These are phyloP conservation scores for Tiliqua scincoides DNA, from an alignment of 2,113 vertebrate species.

Conservation along the genomic window DNA sequence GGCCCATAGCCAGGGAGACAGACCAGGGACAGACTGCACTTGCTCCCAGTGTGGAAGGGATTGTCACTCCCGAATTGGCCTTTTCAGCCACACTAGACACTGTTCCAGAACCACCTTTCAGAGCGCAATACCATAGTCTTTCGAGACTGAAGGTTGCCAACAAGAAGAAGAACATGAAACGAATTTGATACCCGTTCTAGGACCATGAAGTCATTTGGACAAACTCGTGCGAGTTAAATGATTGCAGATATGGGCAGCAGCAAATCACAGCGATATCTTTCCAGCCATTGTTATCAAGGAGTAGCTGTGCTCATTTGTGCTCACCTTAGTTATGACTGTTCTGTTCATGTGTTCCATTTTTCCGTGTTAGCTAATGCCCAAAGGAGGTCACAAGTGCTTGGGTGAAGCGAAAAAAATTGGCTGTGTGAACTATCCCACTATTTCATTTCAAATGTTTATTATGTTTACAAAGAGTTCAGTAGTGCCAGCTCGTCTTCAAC, in stretches of 20 bases:
- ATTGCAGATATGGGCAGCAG: not conserved
- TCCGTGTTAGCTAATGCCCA: not conserved
- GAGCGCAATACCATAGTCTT: no score
- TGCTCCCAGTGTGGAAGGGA: no score
- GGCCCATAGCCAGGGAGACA: no score
- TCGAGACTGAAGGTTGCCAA: no score
- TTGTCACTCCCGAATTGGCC: no score
- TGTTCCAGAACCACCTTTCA: no score
- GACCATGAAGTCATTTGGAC: not conserved
- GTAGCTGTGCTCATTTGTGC: not conserved
- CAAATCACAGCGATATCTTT: not conserved
- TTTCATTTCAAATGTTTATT: not conserved
- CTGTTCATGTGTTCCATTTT: not conserved
- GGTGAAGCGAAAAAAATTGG: not conserved
- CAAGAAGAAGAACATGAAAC: no score
- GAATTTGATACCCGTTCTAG: no score
- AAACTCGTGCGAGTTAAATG: not conserved
- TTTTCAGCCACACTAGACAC: no score
- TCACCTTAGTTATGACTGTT: not conserved
- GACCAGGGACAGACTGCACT: no score
- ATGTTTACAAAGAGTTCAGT: not conserved
- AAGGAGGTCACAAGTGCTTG: not conserved
- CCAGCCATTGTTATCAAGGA: not conserved
- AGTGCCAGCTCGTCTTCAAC: not conserved
- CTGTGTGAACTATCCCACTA: not conserved